Conservation (phyloP, 2,113 vertebrate species). For the Montifringilla adamsi region DNA sequence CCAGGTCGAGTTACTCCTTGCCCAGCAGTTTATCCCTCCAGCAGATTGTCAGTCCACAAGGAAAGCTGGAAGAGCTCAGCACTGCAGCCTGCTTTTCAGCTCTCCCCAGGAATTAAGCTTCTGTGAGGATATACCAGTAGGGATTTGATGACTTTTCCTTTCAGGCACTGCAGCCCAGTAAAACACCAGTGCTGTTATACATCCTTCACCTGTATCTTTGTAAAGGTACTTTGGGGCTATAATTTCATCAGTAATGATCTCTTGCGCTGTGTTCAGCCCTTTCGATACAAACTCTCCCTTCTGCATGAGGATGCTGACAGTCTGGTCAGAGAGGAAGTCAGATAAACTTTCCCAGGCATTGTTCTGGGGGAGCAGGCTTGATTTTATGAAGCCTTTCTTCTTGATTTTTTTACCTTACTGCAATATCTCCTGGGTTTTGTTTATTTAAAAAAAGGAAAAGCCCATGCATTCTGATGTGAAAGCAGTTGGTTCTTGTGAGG, state of each 20-base stretch:
- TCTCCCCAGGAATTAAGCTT: not conserved
- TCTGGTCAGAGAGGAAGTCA: not conserved
- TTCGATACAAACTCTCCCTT: not conserved
- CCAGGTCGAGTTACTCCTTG: not conserved
- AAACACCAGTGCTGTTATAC: not conserved
- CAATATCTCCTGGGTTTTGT: not conserved
- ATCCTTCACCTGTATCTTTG: not conserved
- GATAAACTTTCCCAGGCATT: not conserved
- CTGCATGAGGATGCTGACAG: not conserved
- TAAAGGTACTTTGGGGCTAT: not conserved
- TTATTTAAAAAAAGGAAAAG: not conserved
- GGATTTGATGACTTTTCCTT: not conserved
- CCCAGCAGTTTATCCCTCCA: not conserved
- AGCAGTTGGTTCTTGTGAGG: not conserved
- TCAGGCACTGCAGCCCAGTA: not conserved
- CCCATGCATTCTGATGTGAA: not conserved
- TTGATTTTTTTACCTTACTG: not conserved
- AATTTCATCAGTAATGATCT: not conserved
- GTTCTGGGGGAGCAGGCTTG: not conserved
- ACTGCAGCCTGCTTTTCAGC: not conserved
- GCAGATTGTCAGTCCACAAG: not conserved
- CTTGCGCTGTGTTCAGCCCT: not conserved
- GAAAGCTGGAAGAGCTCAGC: not conserved
- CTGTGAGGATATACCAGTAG: not conserved
- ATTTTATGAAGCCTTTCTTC: not conserved